Evolutionary conservation across 2,113 vertebrate species (phyloP).

Genomic region (Apeltes quadracus): DNA sequence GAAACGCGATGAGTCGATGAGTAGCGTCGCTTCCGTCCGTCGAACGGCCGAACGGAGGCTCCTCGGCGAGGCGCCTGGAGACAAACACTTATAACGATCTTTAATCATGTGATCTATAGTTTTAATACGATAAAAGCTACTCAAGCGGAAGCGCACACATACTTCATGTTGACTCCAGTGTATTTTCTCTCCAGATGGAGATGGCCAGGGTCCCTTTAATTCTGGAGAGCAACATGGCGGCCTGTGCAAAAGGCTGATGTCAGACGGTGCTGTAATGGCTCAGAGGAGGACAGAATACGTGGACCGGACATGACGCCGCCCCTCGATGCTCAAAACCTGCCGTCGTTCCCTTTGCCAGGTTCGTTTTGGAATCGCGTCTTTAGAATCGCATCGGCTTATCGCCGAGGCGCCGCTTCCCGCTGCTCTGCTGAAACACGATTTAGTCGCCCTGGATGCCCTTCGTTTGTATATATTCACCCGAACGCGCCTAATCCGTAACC

Average conservation of each 20-base stretch:
- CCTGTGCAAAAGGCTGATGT: background rate
- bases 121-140: no score
- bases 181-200: background rate
- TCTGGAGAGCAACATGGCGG: background rate
- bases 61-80: conserved; percentile 53
- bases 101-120: background rate
- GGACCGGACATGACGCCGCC: conserved; percentile 8
- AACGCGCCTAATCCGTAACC: conserved; percentile 40
- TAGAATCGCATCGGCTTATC: no score
- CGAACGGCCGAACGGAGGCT: no score
- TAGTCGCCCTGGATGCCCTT: conserved; percentile 6
- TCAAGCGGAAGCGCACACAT: no score
- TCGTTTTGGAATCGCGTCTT: background rate
- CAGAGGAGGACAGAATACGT: conserved; percentile 2
- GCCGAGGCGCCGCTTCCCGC: background rate
- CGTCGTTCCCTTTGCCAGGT: background rate
- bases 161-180: no score
- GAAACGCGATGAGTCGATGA: conserved; percentile 81
- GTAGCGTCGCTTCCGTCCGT: conserved; percentile 74
- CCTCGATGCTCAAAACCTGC: background rate
- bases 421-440: background rate
- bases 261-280: conserved; percentile 2
- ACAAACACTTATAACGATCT: conserved; percentile 10
- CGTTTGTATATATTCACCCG: no score
- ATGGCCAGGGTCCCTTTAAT: background rate